Percentiles rank a stretch among this genome's conserved stretches.
These are phyloP conservation scores for Chrysolina americana DNA, from an alignment of 2,888 invertebrate genomes.

Conservation along the genomic window DNA sequence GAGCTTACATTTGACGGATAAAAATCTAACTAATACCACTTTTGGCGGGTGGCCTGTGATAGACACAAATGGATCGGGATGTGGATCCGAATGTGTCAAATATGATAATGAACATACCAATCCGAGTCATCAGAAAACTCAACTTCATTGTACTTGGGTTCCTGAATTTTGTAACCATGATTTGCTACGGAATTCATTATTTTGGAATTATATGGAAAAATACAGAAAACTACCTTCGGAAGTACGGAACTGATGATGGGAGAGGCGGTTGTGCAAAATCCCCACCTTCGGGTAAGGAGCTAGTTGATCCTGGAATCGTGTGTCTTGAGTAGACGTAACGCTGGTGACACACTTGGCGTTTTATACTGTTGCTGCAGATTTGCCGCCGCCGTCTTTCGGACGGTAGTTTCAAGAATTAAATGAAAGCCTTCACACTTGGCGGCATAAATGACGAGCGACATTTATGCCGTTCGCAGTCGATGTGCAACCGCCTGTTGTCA, in stretches of 20 bases:
- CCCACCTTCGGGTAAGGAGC: too few species aligned
- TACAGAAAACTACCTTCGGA: background rate
- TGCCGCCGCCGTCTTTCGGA: too few species aligned
- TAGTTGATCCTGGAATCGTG: too few species aligned
- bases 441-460: too few species aligned
- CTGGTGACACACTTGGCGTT: too few species aligned
- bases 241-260: background rate
- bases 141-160: background rate
- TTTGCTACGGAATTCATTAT: background rate
- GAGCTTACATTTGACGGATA: constrained; percentile 55
- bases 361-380: too few species aligned
- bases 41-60: constrained; percentile 42
- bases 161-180: background rate
- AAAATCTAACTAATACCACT: constrained; percentile 60
- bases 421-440: too few species aligned
- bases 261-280: too few species aligned
- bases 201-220: background rate
- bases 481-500: too few species aligned
- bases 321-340: too few species aligned
- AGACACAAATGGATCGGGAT: constrained; percentile 42
- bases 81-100: background rate
- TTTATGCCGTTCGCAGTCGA: too few species aligned
- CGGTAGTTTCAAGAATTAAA: too few species aligned
- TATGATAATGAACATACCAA: background rate
- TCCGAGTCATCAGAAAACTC: background rate